Percentiles rank a stretch among this genome's conserved stretches.
phyloP scores from a whole-genome alignment of 2,797 vertebrate genomes.

The Sarcophilus harrisii region DNA sequence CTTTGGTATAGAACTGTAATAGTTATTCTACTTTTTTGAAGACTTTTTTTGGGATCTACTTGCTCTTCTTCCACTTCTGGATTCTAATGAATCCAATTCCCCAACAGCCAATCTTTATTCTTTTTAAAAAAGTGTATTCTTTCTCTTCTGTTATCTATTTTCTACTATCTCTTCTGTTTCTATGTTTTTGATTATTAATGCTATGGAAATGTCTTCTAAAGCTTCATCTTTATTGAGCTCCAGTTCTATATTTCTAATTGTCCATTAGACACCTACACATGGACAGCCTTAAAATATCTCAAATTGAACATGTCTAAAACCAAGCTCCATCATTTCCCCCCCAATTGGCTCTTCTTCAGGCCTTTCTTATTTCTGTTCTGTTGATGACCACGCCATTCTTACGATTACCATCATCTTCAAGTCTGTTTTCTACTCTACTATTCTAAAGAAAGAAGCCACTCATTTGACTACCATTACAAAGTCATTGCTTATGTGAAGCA shows the following conservation, averaged over 20 bases:
- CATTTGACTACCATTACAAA: background rate
- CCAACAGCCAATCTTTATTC: background rate
- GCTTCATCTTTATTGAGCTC: background rate
- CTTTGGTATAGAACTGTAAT: background rate
- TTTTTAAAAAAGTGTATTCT: background rate
- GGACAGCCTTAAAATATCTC: background rate
- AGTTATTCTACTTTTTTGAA: background rate
- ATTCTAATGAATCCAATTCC: slow-evolving; percentile 11
- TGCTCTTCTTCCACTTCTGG: slow-evolving; percentile 7
- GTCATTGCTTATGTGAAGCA: background rate
- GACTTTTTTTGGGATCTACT: background rate
- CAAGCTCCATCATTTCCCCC: background rate
- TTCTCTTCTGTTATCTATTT: background rate
- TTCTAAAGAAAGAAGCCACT: background rate
- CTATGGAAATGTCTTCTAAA: slow-evolving; percentile 25
- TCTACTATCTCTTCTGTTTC: slow-evolving; percentile 6
- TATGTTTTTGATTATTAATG: slow-evolving; percentile 24
- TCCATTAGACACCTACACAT: background rate
- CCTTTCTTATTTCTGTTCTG: background rate
- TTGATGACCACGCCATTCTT: slow-evolving; percentile 9
- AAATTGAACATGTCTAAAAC: background rate
- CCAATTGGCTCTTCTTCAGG: background rate
- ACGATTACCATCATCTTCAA: background rate
- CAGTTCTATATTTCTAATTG: background rate
- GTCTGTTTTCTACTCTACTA: background rate